Conservation (phyloP, 2,888 invertebrate species). For the Drosophila maculinotata region DNA sequence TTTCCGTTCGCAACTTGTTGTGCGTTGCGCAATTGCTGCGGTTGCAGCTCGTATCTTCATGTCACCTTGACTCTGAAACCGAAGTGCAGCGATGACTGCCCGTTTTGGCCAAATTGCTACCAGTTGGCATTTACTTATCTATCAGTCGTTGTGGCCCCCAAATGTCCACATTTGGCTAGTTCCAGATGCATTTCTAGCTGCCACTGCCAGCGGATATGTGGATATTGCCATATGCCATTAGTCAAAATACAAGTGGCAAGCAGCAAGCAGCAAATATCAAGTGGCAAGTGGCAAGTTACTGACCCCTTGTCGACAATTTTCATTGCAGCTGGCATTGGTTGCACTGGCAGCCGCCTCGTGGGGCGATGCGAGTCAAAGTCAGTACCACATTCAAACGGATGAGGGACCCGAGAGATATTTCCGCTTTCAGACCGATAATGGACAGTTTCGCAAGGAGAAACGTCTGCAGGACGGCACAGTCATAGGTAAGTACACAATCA, state of each 20-base stretch:
- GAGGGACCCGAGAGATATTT: slow-evolving; percentile 96
- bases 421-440: slow-evolving; percentile 94
- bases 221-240: slow-evolving; percentile 34
- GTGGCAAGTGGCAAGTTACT: slow-evolving; percentile 40
- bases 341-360: slow-evolving; percentile 75
- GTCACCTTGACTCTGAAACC: slow-evolving; percentile 74
- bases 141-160: slow-evolving; percentile 15
- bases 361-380: slow-evolving; percentile 85
- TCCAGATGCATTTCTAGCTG: slow-evolving; percentile 39
- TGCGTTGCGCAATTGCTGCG: slow-evolving; percentile 58
- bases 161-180: slow-evolving; percentile 37
- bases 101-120: slow-evolving; percentile 35
- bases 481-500: slow-evolving; percentile 87
- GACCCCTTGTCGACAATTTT: slow-evolving; percentile 54
- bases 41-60: slow-evolving; percentile 58
- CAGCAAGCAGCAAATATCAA: slow-evolving; percentile 20
- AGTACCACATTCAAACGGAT: slow-evolving; percentile 97
- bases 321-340: slow-evolving; percentile 71
- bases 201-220: slow-evolving; percentile 17
- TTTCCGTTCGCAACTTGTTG: slow-evolving; percentile 62
- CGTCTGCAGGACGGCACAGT: slow-evolving; percentile 94
- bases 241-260: slow-evolving; percentile 37
- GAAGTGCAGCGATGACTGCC: slow-evolving; percentile 42
- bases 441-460: slow-evolving; percentile 95
- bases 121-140: slow-evolving; percentile 29